These are phyloP conservation scores for Enteromius trimaculatus DNA, from an alignment of 2,797 vertebrate genomes.

Conservation along the genomic window DNA sequence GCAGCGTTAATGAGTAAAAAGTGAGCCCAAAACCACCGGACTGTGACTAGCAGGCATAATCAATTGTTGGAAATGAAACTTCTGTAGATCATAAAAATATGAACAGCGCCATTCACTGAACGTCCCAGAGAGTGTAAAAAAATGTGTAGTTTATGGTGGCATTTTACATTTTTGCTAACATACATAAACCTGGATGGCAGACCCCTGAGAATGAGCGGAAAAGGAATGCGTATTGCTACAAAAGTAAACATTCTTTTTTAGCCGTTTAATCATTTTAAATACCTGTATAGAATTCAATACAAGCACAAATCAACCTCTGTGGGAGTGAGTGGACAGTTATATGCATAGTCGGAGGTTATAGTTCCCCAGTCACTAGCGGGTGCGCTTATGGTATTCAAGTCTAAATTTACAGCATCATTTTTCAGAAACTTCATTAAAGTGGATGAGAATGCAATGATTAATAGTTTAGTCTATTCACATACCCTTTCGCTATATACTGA, in stretches of 20 bases:
- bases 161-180: slow-evolving; percentile 57
- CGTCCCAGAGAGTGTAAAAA: slow-evolving; percentile 57
- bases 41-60: slow-evolving; percentile 56
- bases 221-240: slow-evolving; percentile 40
- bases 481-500: background rate
- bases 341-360: slow-evolving; percentile 18
- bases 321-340: slow-evolving; percentile 22
- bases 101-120: slow-evolving; percentile 35
- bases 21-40: slow-evolving; percentile 57
- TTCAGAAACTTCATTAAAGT: slow-evolving; percentile 11
- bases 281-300: slow-evolving; percentile 34
- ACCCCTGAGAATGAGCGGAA: slow-evolving; percentile 19
- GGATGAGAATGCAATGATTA: background rate
- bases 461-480: background rate
- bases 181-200: slow-evolving; percentile 31
- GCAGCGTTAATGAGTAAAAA: slow-evolving; percentile 54
- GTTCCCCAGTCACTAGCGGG: slow-evolving; percentile 3
- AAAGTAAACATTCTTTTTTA: slow-evolving; percentile 39
- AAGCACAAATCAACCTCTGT: slow-evolving; percentile 37
- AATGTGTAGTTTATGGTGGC: slow-evolving; percentile 53
- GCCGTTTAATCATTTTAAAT: slow-evolving; percentile 46
- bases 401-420: slow-evolving; percentile 27
- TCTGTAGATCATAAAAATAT: slow-evolving; percentile 52
- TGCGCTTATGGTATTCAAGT: slow-evolving; percentile 19
- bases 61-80: slow-evolving; percentile 66